Conservation (phyloP, 1,140 invertebrate genomes). For the Platyscapa corneri region DNA sequence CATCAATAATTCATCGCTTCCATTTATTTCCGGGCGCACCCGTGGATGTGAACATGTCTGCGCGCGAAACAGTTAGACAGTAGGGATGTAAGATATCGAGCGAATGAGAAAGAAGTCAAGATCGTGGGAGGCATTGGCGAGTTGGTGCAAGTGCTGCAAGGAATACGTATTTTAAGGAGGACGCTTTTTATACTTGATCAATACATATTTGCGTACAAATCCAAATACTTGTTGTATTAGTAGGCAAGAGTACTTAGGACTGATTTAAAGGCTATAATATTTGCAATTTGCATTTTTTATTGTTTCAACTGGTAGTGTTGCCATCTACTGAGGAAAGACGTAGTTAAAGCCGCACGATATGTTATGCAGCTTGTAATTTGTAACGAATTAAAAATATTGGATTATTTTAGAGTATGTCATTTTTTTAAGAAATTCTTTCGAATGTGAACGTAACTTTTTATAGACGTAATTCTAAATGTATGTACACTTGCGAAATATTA, state of each 20-base stretch:
- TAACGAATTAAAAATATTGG: not conserved
- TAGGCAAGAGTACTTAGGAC: too few relatives aligned
- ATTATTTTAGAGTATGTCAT: not conserved
- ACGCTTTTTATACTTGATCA: not conserved
- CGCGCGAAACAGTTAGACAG: not conserved
- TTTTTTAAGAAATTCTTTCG: not conserved
- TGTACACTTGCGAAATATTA: not conserved
- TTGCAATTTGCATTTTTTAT: too few relatives aligned
- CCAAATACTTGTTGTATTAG: not conserved
- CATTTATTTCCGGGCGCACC: conserved; percentile 35
- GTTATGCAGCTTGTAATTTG: not conserved
- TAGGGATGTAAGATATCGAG: not conserved
- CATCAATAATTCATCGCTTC: conserved; percentile 54
- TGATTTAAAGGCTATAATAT: too few relatives aligned
- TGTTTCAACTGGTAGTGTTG: too few relatives aligned
- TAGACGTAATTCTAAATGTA: too few relatives aligned
- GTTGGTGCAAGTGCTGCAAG: not conserved
- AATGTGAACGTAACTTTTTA: too few relatives aligned
- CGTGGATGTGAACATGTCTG: not conserved
- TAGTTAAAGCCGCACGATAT: too few relatives aligned
- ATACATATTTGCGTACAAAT: not conserved
- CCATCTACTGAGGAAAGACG: too few relatives aligned
- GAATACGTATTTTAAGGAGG: not conserved
- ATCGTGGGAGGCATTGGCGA: not conserved
- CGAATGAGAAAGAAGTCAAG: not conserved